These are phyloP conservation scores for Vimba vimba DNA, from an alignment of 2,113 vertebrate genomes.

Conservation along the genomic window DNA sequence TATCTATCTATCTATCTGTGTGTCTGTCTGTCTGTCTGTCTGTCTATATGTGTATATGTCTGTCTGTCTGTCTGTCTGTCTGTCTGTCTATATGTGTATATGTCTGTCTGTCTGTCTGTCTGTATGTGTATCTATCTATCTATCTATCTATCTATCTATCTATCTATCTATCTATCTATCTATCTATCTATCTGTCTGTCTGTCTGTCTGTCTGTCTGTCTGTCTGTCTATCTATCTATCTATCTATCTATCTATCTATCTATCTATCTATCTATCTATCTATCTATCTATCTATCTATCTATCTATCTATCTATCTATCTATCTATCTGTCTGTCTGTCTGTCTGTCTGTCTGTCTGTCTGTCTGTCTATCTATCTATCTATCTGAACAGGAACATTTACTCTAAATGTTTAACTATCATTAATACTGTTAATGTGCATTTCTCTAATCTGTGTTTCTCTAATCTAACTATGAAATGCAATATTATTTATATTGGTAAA, in stretches of 20 bases:
- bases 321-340: neutral
- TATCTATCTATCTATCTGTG: too few relatives aligned
- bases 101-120: fast-evolving
- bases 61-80: fast-evolving
- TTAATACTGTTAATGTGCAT: neutral
- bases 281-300: fast-evolving
- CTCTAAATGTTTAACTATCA: neutral
- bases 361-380: neutral
- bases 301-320: fast-evolving
- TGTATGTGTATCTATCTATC: too few relatives aligned
- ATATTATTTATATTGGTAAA: neutral
- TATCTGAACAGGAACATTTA: neutral
- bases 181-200: too few relatives aligned
- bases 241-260: neutral
- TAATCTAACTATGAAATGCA: neutral
- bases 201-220: fast-evolving
- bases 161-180: too few relatives aligned
- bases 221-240: fast-evolving
- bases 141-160: too few relatives aligned
- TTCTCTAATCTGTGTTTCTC: neutral
- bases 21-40: too few relatives aligned
- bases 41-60: too few relatives aligned
- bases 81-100: too few relatives aligned
- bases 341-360: fast-evolving
- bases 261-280: too few relatives aligned